Percentiles rank a stretch among this genome's conserved stretches.
phyloP scores from a whole-genome alignment of 2,113 vertebrate genomes.

The Eira barbara region DNA sequence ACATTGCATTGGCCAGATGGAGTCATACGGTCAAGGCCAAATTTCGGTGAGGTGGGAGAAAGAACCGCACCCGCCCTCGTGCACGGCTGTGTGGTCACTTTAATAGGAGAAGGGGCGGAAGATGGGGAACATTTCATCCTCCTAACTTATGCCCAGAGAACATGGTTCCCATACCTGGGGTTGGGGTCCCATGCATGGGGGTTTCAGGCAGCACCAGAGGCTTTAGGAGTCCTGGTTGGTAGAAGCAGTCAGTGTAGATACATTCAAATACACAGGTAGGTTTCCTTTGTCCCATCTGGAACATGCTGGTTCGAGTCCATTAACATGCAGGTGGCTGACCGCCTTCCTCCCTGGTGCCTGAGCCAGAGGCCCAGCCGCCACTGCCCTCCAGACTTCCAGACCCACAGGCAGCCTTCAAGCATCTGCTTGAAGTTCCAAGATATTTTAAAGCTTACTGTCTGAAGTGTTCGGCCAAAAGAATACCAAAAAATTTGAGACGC shows the following conservation, averaged over 20 bases:
- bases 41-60: not conserved
- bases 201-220: not conserved
- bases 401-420: not conserved
- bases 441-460: not conserved
- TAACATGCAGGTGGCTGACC: accelerated
- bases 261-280: accelerated
- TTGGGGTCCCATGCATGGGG: not conserved
- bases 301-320: accelerated
- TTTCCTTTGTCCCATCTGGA: not conserved
- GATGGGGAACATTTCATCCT: not conserved
- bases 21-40: not conserved
- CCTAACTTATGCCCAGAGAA: not conserved
- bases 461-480: not conserved
- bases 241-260: not conserved
- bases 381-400: no score
- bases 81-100: accelerated
- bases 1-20: not conserved
- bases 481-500: not conserved
- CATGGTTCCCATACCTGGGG: accelerated
- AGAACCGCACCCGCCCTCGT: not conserved
- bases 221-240: not conserved
- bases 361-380: not conserved
- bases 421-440: not conserved
- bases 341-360: not conserved
- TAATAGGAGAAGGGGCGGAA: not conserved